phyloP scores from a whole-genome alignment of 2,888 invertebrate genomes.

The Ennomos fuscantarius region DNA sequence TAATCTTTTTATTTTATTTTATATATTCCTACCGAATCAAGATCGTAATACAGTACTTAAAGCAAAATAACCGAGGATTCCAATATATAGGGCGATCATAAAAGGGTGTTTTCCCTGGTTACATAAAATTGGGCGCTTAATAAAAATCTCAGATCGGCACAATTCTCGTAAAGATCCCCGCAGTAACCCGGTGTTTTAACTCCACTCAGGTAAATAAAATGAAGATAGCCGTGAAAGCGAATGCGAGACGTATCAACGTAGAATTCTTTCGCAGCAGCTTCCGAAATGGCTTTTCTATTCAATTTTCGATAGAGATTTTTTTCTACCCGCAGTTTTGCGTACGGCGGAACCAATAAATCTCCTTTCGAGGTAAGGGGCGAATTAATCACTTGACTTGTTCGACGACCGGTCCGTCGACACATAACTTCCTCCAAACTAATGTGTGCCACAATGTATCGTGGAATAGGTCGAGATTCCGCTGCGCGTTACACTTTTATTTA shows the following conservation, averaged over 20 bases:
- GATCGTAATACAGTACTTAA: background rate
- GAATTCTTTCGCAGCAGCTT: conserved; percentile 67
- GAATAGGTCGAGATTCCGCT: conserved; percentile 55
- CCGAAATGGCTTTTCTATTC: conserved; percentile 84
- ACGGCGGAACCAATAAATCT: conserved; percentile 84
- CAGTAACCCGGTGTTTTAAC: conserved; percentile 53
- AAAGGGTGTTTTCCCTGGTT: conserved; percentile 23
- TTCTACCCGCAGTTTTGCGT: conserved; percentile 84
- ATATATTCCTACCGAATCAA: too few relatives aligned
- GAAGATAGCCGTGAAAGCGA: conserved; percentile 74
- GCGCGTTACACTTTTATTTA: conserved; percentile 63
- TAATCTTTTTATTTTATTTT: too few relatives aligned
- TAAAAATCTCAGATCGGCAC: conserved; percentile 29
- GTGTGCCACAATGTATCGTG: conserved; percentile 48
- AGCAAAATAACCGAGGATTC: conserved; percentile 10
- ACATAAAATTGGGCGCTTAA: conserved; percentile 24
- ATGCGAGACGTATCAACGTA: conserved; percentile 68
- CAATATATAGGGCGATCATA: conserved; percentile 13
- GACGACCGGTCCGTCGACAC: conserved; percentile 66
- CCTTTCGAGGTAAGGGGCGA: conserved; percentile 82
- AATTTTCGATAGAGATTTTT: conserved; percentile 85
- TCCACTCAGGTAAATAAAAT: conserved; percentile 67
- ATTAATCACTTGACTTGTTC: conserved; percentile 81
- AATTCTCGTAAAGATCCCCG: conserved; percentile 27
- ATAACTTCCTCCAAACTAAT: conserved; percentile 48